Base-by-base conservation (phyloP, 1,140 invertebrate species). In the Medauroidea extradentata region DNA sequence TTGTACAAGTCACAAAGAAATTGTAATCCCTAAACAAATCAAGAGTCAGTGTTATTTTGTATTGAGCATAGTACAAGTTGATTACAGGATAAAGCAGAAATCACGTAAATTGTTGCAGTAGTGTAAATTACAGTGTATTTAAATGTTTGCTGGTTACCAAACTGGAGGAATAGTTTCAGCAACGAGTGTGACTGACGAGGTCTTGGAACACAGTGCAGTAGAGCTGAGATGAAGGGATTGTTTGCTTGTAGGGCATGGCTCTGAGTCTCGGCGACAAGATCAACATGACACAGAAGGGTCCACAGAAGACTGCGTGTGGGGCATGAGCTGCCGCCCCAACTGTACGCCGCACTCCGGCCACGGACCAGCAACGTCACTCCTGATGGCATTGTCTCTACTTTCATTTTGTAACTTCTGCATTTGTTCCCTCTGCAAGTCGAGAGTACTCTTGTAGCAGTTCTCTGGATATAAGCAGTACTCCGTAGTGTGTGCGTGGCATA, bases 231-330 rank as follows among this genome's bases (percentile, higher is more conserved):
- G 5, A 11, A 34, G 29, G 29, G 29, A 34, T 11, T 34, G 29
- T 67, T 60, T 69, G 55, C 67, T 76, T 82, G 29, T 75, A 93
- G 91, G 96, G 95, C 43, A 98, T 98, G 95, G 95, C 96, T 2
- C 77, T 98, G 4, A 95, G 93, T 69, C 82, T 98, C 62, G 95
- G 95, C 24, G 94, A 98, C 73, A 98, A 98, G 78, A 96, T 98
- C 61, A 98, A 94, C 78, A 84, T 88, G 69, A 93, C 92, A 57
- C 95, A 98, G 74, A 93, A 93, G 72, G 77, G 73, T 56, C 64
- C 66, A 13, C 64, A 53, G 9, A 67, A 66, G 55, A 44, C 63
- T 34, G 54, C 48, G n/a, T 1, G 39, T 41, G 53, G 53, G 18
- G 53, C 53, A 9, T 55, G 16, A 46, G 1, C 3, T 14, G 8